A percentile compares a stretch with the other conserved stretches of the same genome.
Conservation (phyloP, 2,113 vertebrate species). For the Pycnonotus jocosus region DNA sequence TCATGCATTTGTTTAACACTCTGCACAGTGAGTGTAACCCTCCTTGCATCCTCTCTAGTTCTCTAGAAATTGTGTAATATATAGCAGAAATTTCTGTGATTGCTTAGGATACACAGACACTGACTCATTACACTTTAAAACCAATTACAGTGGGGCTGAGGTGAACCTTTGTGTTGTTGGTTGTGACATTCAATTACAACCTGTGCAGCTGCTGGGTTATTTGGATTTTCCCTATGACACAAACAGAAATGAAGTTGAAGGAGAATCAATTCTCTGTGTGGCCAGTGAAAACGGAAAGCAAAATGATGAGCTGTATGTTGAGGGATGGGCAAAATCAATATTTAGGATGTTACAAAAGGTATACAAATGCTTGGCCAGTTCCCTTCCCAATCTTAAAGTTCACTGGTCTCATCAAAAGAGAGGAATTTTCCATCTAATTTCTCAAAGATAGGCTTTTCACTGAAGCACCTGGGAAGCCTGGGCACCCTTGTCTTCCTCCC, state of each 20-base stretch:
- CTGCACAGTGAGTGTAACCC: background rate
- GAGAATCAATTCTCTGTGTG: background rate
- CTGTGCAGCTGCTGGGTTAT: background rate
- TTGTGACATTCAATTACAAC: background rate
- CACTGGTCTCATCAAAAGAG: background rate
- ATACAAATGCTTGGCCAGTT: background rate
- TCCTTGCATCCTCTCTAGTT: background rate
- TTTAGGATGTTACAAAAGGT: background rate
- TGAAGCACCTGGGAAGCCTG: background rate
- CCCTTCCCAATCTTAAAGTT: background rate
- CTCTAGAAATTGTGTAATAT: background rate
- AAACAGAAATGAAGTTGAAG: background rate
- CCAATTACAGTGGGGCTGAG: background rate
- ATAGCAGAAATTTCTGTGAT: background rate
- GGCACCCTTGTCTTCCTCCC: background rate
- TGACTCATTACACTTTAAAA: background rate
- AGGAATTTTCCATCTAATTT: background rate
- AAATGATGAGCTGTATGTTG: background rate
- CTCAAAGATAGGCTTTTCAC: background rate
- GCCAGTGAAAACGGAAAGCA: background rate
- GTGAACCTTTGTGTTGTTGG: background rate
- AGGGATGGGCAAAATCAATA: background rate
- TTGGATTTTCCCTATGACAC: background rate
- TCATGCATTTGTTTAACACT: background rate
- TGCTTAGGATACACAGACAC: background rate